Evolutionary conservation across 2,113 vertebrate genomes (phyloP).

Genomic region (Phaethornis superciliosus): DNA sequence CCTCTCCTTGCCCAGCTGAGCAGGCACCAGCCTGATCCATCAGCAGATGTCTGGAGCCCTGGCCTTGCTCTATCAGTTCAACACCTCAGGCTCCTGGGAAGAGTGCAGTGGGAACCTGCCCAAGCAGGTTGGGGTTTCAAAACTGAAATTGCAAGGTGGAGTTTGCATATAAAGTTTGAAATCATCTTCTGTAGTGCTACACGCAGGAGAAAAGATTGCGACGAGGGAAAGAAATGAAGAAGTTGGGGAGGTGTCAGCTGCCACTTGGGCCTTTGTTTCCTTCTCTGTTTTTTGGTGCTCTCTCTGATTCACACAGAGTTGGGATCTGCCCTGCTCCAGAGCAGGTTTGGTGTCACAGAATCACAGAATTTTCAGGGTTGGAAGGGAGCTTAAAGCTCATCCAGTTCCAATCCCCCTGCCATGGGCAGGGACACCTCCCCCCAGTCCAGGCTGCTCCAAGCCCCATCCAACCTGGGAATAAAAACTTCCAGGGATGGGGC

Average conservation of each 20-base stretch:
- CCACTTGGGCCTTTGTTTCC: background rate
- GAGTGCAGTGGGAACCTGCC: background rate
- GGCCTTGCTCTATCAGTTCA: background rate
- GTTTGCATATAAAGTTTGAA: background rate
- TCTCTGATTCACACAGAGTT: accelerated
- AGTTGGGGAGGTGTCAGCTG: background rate
- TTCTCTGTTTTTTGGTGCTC: background rate
- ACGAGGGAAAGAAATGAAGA: background rate
- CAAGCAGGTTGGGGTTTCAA: background rate
- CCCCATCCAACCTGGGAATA: no score
- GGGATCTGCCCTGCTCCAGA: background rate
- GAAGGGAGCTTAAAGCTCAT: no score
- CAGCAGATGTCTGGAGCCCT: background rate
- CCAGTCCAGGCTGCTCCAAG: no score
- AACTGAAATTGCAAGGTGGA: background rate
- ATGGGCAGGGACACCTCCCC: no score
- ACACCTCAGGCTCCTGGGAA: background rate
- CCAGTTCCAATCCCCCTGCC: no score
- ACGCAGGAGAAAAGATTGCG: background rate
- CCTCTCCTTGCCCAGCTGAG: background rate
- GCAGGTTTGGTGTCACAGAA: no score
- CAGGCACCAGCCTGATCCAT: background rate
- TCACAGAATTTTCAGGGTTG: no score
- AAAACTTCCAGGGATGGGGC: no score
- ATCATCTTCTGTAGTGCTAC: background rate